A percentile compares a stretch with the other conserved stretches of the same genome.
Evolutionary conservation across 2,888 invertebrate genomes (phyloP).

Genomic region (Mythimna loreyi): DNA sequence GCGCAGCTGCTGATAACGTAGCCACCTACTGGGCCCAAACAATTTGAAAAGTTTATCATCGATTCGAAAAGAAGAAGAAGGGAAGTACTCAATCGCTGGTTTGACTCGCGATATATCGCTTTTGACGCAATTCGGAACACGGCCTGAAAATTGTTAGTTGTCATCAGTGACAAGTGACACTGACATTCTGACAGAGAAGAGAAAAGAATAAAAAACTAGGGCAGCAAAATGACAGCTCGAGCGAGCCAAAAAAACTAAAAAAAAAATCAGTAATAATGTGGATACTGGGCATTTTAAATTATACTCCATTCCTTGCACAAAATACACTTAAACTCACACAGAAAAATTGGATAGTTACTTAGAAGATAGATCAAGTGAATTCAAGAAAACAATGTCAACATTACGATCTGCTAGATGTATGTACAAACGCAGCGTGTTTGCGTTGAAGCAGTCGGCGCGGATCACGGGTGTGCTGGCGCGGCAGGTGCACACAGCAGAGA

Average conservation of each 20-base stretch:
- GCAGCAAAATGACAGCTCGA: slow-evolving; percentile 35
- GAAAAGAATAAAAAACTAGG: slow-evolving; percentile 7
- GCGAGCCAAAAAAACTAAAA: slow-evolving; percentile 36
- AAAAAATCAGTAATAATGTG: slow-evolving; percentile 57
- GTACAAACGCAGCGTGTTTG: slow-evolving; percentile 47
- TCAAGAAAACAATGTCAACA: slow-evolving; percentile 56
- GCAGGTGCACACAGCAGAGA: slow-evolving; percentile 42
- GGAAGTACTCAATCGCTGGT: too few relatives aligned
- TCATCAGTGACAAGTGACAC: not conserved
- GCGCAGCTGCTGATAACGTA: too few relatives aligned
- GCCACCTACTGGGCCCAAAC: too few relatives aligned
- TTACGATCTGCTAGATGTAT: slow-evolving; percentile 54
- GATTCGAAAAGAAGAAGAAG: too few relatives aligned
- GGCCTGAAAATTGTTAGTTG: not conserved
- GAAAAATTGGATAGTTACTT: slow-evolving; percentile 31
- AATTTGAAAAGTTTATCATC: too few relatives aligned
- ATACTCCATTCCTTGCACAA: slow-evolving; percentile 26
- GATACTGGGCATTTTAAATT: slow-evolving; percentile 41
- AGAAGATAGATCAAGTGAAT: slow-evolving; percentile 26
- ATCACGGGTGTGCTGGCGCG: slow-evolving; percentile 64
- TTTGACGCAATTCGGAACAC: too few relatives aligned
- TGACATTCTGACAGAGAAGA: not conserved
- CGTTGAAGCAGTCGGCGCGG: slow-evolving; percentile 68
- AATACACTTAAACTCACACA: slow-evolving; percentile 30
- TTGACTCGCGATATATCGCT: too few relatives aligned